phyloP scores from a whole-genome alignment of 2,113 vertebrate genomes.

The Lasiurus cinereus region DNA sequence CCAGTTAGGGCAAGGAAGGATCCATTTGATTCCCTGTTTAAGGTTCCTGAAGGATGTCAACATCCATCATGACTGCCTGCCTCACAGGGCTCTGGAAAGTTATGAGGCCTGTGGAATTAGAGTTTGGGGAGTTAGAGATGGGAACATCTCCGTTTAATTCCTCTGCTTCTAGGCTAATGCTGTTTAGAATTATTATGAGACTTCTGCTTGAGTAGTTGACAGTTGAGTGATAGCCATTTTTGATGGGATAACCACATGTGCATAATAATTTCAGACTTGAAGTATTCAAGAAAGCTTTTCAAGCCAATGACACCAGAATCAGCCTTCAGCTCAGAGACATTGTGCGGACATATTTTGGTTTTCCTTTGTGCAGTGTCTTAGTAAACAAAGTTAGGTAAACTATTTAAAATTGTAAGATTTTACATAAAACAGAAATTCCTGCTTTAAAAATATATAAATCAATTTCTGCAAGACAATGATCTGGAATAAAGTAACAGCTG shows the following conservation, averaged over 20 bases:
- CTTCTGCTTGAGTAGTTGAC: neutral
- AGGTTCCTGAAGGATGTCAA: neutral
- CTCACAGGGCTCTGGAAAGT: neutral
- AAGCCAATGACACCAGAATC: neutral
- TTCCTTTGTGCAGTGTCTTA: neutral
- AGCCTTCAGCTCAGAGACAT: neutral
- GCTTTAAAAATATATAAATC: neutral
- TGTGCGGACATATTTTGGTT: neutral
- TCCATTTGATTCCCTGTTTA: neutral
- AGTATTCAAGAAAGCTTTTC: neutral
- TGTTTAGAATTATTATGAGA: neutral
- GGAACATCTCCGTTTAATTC: neutral
- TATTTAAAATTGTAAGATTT: slow-evolving; percentile 44
- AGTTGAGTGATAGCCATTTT: neutral
- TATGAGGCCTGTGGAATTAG: neutral
- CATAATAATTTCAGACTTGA: neutral
- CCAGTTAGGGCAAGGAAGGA: neutral
- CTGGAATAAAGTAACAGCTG: neutral
- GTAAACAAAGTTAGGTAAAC: slow-evolving; percentile 1
- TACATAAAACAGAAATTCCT: neutral
- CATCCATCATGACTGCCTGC: neutral
- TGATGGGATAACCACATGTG: neutral
- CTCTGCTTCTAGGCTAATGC: neutral
- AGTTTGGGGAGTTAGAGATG: neutral
- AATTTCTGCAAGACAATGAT: neutral